phyloP scores from a whole-genome alignment of 2,888 invertebrate genomes.

The Nemurella pictetii region DNA sequence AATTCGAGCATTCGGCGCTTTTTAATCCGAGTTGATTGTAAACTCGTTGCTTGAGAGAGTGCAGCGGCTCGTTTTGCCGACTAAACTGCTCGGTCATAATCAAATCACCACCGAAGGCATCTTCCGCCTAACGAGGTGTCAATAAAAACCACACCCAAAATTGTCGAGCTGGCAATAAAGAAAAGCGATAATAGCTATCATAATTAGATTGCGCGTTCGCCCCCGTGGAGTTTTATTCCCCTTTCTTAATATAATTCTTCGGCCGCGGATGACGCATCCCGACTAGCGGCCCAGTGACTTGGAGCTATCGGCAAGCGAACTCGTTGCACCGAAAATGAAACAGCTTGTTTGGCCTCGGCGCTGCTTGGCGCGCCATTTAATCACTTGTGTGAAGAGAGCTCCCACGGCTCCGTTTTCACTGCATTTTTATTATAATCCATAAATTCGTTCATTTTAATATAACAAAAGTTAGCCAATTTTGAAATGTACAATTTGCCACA shows the following conservation, averaged over 20 bases:
- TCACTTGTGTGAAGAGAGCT: neutral
- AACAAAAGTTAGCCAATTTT: neutral
- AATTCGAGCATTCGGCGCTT: too few species aligned
- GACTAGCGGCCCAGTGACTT: too few species aligned
- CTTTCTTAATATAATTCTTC: neutral
- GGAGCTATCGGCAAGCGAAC: too few species aligned
- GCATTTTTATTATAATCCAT: neutral
- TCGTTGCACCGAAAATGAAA: too few species aligned
- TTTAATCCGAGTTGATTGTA: neutral
- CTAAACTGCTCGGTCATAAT: neutral
- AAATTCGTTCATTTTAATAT: neutral
- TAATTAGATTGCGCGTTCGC: neutral
- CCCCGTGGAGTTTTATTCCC: neutral
- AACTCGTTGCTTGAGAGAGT: neutral
- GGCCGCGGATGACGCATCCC: neutral
- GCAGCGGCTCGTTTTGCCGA: neutral
- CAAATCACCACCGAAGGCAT: slow-evolving; percentile 5
- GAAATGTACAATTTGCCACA: neutral
- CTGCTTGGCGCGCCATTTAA: too few species aligned
- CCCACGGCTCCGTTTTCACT: neutral
- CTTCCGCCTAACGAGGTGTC: neutral
- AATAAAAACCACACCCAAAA: slow-evolving; percentile 13
- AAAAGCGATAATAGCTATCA: neutral
- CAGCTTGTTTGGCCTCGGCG: too few species aligned
- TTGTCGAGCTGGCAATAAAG: neutral